Evolutionary conservation across 2,888 invertebrate species (phyloP), one percentile per base, ranked within the genome.

Genomic region (Melipona beecheii): DNA sequence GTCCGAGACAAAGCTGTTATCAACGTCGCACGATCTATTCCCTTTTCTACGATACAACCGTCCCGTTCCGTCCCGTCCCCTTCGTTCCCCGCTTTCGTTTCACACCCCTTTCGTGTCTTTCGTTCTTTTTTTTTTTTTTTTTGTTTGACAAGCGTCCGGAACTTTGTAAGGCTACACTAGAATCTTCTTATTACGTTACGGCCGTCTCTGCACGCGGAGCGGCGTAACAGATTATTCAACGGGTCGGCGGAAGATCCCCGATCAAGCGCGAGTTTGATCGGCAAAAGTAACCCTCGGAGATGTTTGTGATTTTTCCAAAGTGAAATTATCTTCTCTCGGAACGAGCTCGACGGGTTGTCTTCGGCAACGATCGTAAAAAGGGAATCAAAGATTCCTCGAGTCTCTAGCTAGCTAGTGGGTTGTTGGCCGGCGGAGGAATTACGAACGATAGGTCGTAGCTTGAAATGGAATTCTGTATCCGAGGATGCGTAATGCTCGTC

Each of bases 1-100:
- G 89, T 83, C 83, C 31, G 21, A 24, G 75, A 62, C 68, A 60
- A 86, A 78, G 72, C 81, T 83, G 78, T 78, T 86, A 85, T 77
- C 84, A 69, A 69, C 72, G 49, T 54, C 73, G 52, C 52, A 21
- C 65, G 56, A 68, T 70, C 66, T 70, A 73, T 58, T 66, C 74
- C 31, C 11, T 54, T 49, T 60, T 31, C 36, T 24, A 60, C 24
- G 58, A 36, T 66, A 27, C 49, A n/a, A n/a, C 64, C 6, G 43
- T 65, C 64, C 58, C 24, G 5, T 43, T 19, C 52, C 15, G 0
- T 36, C 36, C 36, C 9, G 27, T 27, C 1, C 6, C 31, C 31
- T 31, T 43, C 43, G 43, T 43, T 9, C 43, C 43, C 9, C 43
- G 43, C 43, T 11, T 49, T 62, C 69, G 54, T 49, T 78, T 49